Evolutionary conservation across 2,888 invertebrate genomes (phyloP), one percentile per base, ranked within the genome.

Genomic region (Schrankia costaestrigalis): DNA sequence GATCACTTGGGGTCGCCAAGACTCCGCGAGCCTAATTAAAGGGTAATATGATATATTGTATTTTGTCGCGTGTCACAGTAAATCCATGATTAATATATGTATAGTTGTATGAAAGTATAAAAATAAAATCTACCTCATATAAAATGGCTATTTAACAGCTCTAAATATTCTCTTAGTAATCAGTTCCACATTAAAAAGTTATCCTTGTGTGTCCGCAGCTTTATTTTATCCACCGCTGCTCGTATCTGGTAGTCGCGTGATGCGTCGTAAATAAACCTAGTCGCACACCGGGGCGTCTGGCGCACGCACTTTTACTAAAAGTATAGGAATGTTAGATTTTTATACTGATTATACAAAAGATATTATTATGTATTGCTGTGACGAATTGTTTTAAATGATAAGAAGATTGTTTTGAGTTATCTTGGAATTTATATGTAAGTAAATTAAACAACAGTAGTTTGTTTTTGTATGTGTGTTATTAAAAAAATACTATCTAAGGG

Each of bases 191-290:
- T 76, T 71, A 71, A 75, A 72, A 70, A 71, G 63, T 67, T 63
- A 64, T 71, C 62, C 54, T 52, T 29, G 49, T 56, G 46, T 56
- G 54, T 46, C 37, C 40, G 64, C 49, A 48, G 58, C 66, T 68
- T 71, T 71, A 77, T n/a, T 76, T 71, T 70, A 76, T 76, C 67
- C 67, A 60, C 44, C 62, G 73, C 74, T 76, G n/a, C n/a, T n/a
- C n/a, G 70, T 60, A 77, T 78, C 71, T 67, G 51, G 61, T 50
- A 51, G 62, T 41, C 49, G 49, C 50, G 45, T 55, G 56, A 48
- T 49, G 54, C 30, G 42, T 49, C 69, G 57, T 73, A 75, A 73
- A 71, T 70, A 62, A 57, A 48, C 50, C 48, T 40, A 38, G 21
- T 22, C 23, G 33, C 39, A 49, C 46, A 50, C 46, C 39, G 33